phyloP scores from a whole-genome alignment of 2,113 vertebrate species.

The Oriolus oriolus region DNA sequence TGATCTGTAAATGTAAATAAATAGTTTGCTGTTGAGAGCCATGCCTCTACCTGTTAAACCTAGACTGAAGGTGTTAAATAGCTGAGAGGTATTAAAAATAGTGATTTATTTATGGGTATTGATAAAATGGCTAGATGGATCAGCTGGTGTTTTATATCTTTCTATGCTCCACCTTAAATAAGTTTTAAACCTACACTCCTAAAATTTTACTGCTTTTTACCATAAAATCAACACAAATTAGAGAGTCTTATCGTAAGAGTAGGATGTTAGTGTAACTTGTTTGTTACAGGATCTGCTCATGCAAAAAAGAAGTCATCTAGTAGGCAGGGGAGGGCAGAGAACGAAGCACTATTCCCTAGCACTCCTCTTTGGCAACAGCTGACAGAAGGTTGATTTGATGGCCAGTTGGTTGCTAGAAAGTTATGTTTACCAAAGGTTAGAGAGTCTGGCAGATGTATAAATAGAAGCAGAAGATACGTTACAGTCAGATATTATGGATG shows the following conservation, averaged over 20 bases:
- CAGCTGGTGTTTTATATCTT: not conserved
- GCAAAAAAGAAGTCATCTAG: not conserved
- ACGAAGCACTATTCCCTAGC: not conserved
- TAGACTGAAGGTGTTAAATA: not conserved
- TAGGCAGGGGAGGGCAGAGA: not conserved
- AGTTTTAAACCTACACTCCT: not conserved
- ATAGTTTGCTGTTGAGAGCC: not conserved
- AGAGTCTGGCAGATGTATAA: not conserved
- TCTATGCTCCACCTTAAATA: not conserved
- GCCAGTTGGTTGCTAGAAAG: not conserved
- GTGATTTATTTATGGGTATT: not conserved
- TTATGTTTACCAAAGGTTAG: slow-evolving; percentile 28
- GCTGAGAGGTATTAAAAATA: not conserved
- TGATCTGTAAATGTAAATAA: not conserved
- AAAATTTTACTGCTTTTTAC: not conserved
- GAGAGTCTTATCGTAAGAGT: not conserved
- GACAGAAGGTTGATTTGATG: not conserved
- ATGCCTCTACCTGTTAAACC: not conserved
- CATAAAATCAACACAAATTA: not conserved
- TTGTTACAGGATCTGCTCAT: not conserved
- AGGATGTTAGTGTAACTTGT: not conserved
- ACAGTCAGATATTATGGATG: not conserved
- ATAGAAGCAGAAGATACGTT: not conserved
- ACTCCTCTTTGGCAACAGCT: not conserved
- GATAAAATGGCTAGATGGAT: not conserved